Evolutionary conservation across 2,888 invertebrate species (phyloP), one percentile per base, ranked within the genome.

Genomic region (Parelbella ahira): DNA sequence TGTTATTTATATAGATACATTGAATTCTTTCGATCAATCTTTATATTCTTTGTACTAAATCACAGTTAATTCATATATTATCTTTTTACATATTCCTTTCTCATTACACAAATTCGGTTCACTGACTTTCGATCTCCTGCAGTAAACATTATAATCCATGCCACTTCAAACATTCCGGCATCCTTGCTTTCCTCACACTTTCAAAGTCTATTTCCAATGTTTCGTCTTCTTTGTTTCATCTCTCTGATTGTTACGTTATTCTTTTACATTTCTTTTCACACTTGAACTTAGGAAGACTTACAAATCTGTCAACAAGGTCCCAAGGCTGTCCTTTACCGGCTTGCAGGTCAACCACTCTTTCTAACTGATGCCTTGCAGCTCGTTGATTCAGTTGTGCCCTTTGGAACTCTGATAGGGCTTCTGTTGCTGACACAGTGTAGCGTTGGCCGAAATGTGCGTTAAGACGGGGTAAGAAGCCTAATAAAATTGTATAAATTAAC

Each of bases 391-490:
- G 68, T 68, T 91, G 91, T 6, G 90, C 63, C 45, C 80, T 84
- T 63, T 94, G 93, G 58, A 93, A 93, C 61, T 93, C 91, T 0
- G 93, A 91, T 12, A 94, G 67, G 0, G 91, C 93, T 66, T 93
- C 93, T 0, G 92, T 92, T 0, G 93, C 93, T 25, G 90, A 88
- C 3, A 93, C 91, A 1, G 91, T 89, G 69, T 90, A 94, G 27
- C 93, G 89, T 67, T 93, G 93, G 0, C 94, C 94, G 53, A 90
- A 90, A 63, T 90, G 89, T 2, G 89, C 90, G 58, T 89, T 90
- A 54, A 93, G 68, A 52, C 91, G 89, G 2, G 94, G 94, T 27
- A 92, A 82, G 60, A 91, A 92, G 45, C 93, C 92, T 92, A 58
- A 51, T 33, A 7, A 30, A 15, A 15, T n/a, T n/a, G n/a, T n/a